Evolutionary conservation across 2,797 vertebrate species (phyloP).

Genomic region (Hoplostethus atlanticus): DNA sequence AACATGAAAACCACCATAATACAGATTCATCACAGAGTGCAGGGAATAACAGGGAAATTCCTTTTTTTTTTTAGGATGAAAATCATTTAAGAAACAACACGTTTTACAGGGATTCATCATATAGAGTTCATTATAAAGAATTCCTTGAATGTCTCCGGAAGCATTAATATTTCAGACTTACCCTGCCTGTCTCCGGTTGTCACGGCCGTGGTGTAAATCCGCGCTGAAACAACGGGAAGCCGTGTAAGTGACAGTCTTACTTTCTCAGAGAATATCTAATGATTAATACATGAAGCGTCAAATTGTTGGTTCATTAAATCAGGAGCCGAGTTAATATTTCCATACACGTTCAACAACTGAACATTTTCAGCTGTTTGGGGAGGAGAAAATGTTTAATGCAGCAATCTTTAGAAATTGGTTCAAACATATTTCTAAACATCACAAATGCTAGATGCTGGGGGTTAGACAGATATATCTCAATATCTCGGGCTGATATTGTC

Average conservation of each 20-base stretch:
- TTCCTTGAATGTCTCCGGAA: not conserved
- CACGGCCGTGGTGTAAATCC: slow-evolving; percentile 92
- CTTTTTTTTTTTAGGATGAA: too few relatives aligned
- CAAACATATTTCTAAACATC: not conserved
- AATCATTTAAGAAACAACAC: slow-evolving; percentile 7
- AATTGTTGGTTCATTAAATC: slow-evolving; percentile 48
- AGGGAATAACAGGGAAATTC: too few relatives aligned
- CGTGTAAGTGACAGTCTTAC: slow-evolving; percentile 55
- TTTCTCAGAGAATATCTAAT: slow-evolving; percentile 48
- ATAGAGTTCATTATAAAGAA: not conserved
- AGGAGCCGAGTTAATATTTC: slow-evolving; percentile 28
- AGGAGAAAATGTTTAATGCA: not conserved
- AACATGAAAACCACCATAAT: too few relatives aligned
- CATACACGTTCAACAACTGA: slow-evolving; percentile 46
- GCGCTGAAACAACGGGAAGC: slow-evolving; percentile 83
- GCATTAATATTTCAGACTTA: slow-evolving; percentile 74
- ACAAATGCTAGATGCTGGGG: not conserved
- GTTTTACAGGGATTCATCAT: not conserved
- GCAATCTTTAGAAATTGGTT: not conserved
- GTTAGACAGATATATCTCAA: too few relatives aligned
- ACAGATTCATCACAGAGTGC: too few relatives aligned
- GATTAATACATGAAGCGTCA: slow-evolving; percentile 55
- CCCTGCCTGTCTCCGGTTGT: slow-evolving; percentile 92
- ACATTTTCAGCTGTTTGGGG: slow-evolving; percentile 26
- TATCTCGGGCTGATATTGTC: too few relatives aligned